These are phyloP conservation scores for Hyperoplus lanceolatus DNA, from an alignment of 2,797 vertebrate genomes.

Conservation along the genomic window DNA sequence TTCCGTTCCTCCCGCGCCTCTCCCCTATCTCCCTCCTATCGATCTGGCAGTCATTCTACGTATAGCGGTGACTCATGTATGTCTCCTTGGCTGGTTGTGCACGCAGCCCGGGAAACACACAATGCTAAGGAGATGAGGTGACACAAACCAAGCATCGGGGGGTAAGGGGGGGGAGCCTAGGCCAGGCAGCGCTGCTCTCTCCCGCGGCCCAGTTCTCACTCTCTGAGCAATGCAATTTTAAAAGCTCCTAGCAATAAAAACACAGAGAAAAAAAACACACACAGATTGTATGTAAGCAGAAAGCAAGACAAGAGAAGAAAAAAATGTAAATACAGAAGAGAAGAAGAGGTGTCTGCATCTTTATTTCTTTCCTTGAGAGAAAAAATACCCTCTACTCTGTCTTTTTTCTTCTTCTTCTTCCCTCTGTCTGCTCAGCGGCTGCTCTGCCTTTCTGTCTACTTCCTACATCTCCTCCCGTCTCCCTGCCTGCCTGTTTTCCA, in stretches of 20 bases:
- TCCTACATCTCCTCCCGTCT: conserved; percentile 55
- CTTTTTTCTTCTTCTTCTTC: conserved; percentile 28
- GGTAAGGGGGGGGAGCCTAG: conserved; percentile 7
- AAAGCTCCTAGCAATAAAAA: conserved; percentile 38
- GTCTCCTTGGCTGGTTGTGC: conserved; percentile 54
- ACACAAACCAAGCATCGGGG: conserved; percentile 52
- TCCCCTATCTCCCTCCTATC: conserved; percentile 33
- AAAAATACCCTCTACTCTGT: conserved; percentile 53
- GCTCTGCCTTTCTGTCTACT: conserved; percentile 63
- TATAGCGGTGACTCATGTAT: conserved; percentile 77
- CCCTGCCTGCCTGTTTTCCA: conserved; percentile 59
- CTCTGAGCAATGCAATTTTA: conserved; percentile 43
- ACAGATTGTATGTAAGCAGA: conserved; percentile 21
- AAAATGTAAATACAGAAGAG: conserved; percentile 40
- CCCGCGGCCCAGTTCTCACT: conserved; percentile 25
- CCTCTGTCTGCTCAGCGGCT: conserved; percentile 56
- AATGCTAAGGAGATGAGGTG: conserved; percentile 63
- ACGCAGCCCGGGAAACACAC: conserved; percentile 67
- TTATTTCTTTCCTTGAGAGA: conserved; percentile 57
- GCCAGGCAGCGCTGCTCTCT: conserved; percentile 16
- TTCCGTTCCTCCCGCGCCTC: conserved; percentile 53
- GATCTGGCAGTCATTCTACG: conserved; percentile 54
- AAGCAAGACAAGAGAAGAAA: conserved; percentile 9
- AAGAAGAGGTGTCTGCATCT: conserved; percentile 46
- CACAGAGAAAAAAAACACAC: neutral